These are phyloP conservation scores for Manis javanica DNA, from an alignment of 2,797 vertebrate species.

Conservation along the genomic window DNA sequence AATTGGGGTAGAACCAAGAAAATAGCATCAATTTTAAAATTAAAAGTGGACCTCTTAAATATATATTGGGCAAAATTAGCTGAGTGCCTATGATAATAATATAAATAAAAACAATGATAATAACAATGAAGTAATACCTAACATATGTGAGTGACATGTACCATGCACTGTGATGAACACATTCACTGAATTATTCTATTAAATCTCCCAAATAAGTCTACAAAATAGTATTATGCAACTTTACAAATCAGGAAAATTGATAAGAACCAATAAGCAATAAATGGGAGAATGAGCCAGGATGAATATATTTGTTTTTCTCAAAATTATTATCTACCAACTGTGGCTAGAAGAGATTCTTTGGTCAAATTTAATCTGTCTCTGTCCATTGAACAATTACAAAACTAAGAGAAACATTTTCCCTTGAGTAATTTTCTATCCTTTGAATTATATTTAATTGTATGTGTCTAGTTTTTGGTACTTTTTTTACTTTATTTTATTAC, in stretches of 20 bases:
- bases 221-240: neutral
- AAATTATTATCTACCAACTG: neutral
- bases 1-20: neutral
- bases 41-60: neutral
- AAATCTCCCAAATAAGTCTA: neutral
- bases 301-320: neutral
- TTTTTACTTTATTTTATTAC: neutral
- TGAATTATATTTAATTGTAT: neutral
- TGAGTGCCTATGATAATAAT: neutral
- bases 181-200: neutral
- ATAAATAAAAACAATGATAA: neutral
- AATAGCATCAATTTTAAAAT: neutral
- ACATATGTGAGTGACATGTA: neutral
- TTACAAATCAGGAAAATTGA: neutral
- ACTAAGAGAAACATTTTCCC: neutral
- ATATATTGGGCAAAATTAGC: neutral
- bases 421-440: neutral
- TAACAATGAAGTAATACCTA: neutral
- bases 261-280: neutral
- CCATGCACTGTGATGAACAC: neutral
- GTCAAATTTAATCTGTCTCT: neutral
- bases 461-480: neutral
- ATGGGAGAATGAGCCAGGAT: neutral
- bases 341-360: neutral
- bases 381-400: neutral